Evolutionary conservation across 2,797 vertebrate species (phyloP).

Genomic region (Eulemur coronatus): DNA sequence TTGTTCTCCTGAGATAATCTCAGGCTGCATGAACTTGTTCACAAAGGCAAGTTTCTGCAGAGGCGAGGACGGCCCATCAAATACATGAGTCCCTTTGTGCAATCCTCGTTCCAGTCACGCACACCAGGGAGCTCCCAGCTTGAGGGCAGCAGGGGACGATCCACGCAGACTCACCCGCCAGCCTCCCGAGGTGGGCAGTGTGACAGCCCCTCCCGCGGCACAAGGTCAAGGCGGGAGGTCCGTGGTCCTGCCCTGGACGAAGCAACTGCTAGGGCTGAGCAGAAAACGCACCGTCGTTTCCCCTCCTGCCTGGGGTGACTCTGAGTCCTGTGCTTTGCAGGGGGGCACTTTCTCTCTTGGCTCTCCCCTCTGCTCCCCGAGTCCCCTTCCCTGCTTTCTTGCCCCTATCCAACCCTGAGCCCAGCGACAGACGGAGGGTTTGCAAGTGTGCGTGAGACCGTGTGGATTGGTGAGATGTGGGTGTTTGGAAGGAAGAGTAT

Average conservation of each 20-base stretch:
- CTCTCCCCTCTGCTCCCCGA: neutral
- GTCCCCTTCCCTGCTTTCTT: neutral
- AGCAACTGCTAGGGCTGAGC: neutral
- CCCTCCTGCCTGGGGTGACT: fast-evolving
- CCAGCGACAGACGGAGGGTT: neutral
- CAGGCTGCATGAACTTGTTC: neutral
- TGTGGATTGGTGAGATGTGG: neutral
- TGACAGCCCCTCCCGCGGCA: fast-evolving
- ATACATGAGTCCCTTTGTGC: neutral
- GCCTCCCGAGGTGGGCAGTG: neutral
- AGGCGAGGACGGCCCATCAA: neutral
- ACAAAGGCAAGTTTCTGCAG: neutral
- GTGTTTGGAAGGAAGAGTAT: neutral
- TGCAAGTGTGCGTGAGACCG: neutral
- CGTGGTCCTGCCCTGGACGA: fast-evolving
- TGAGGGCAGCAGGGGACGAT: neutral
- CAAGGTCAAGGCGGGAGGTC: neutral
- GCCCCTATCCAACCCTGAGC: neutral
- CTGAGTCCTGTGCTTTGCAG: neutral
- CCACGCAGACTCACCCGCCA: neutral
- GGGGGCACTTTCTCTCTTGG: neutral
- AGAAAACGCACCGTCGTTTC: fast-evolving
- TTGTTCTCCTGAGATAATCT: neutral
- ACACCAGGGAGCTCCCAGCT: no score
- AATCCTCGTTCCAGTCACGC: fast-evolving